These are phyloP conservation scores for Porites cylindrica DNA, from an alignment of 92 coral and sea anemone genomes.

Conservation along the genomic window DNA sequence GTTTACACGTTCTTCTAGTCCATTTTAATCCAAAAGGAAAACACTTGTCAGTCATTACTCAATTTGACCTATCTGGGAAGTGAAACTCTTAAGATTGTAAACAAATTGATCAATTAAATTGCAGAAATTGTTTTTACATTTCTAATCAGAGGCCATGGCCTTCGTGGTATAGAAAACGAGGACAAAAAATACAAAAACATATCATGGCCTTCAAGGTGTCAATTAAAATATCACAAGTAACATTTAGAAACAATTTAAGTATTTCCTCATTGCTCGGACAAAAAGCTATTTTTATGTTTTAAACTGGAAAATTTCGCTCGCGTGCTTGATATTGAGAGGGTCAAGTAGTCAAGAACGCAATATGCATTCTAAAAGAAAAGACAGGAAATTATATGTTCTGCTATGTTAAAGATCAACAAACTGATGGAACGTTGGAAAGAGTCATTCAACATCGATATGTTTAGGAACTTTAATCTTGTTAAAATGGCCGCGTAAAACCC, in stretches of 20 bases:
- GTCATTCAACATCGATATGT: not conserved
- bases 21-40: not conserved
- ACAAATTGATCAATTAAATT: conserved; percentile 27
- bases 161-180: not conserved
- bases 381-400: not conserved
- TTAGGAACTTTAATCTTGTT: conserved; percentile 5
- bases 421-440: not conserved
- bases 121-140: conserved; percentile 9
- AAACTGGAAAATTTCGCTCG: not conserved
- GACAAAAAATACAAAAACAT: not conserved
- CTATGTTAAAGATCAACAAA: not conserved
- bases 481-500: not conserved
- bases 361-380: not conserved
- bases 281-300: not conserved
- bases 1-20: conserved; percentile 1
- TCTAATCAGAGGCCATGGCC: not conserved
- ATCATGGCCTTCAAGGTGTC: not conserved
- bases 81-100: not conserved
- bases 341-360: not conserved
- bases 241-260: not conserved
- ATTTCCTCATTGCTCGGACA: not conserved
- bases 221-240: no score
- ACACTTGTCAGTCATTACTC: not conserved
- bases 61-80: not conserved
- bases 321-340: conserved; percentile 4